Percentiles rank a stretch among this genome's conserved stretches.
These are phyloP conservation scores for Brevimyrus niger DNA, from an alignment of 2,113 vertebrate genomes.

Conservation along the genomic window DNA sequence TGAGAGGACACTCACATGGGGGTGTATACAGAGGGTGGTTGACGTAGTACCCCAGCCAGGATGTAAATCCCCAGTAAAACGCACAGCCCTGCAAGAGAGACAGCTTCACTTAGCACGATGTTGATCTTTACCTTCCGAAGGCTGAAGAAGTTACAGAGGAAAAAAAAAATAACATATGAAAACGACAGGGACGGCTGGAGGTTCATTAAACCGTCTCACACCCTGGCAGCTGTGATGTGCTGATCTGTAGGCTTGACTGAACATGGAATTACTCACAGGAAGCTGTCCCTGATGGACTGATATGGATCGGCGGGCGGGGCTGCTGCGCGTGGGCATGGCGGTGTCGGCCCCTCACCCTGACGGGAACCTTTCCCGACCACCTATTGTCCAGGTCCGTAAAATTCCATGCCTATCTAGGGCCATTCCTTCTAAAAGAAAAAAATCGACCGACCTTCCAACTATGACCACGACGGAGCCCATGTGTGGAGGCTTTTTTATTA, in stretches of 20 bases:
- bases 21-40: conserved; percentile 68
- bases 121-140: not conserved
- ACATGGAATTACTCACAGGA: conserved; percentile 35
- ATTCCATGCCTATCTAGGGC: not conserved
- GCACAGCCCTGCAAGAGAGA: conserved; percentile 57
- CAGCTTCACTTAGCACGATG: conserved; percentile 15
- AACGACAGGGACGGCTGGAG: conserved; percentile 21
- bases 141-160: conserved; percentile 8
- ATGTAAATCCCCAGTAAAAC: conserved; percentile 67
- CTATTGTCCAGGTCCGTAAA: not conserved
- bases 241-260: conserved; percentile 41
- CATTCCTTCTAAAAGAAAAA: not conserved
- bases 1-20: conserved; percentile 17
- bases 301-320: not conserved
- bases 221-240: conserved; percentile 41
- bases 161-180: conserved; percentile 11
- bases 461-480: not conserved
- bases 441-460: not conserved
- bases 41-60: conserved; percentile 68
- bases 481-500: not conserved
- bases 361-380: not conserved
- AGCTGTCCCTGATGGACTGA: conserved; percentile 39
- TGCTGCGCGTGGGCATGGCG: not conserved
- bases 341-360: not conserved
- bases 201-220: conserved; percentile 44